Base-by-base conservation (phyloP, 2,888 invertebrate species). In the Melipona bicolor region DNA sequence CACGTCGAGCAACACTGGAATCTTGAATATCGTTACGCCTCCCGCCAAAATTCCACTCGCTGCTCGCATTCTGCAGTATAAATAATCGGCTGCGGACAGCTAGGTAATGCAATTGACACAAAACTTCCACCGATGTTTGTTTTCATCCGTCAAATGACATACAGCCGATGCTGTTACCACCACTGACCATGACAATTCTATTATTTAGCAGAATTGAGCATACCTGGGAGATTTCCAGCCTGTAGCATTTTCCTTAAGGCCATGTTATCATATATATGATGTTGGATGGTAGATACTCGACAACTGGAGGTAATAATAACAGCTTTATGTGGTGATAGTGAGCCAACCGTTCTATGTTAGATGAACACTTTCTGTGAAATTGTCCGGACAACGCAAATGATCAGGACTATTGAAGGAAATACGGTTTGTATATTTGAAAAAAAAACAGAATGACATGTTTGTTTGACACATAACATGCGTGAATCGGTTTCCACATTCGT, bases 11-110 rank as follows among this genome's bases (percentile, higher is more conserved):
- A 54, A 61, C 27, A 70, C 50, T 32, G 77, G 71, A 67, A 56
- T 79, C 82, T 62, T 62, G 80, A 76, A 85, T 84, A 80, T 67
- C 72, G 59, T 75, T 74, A 74, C 77, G 69, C 84, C 84, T 89
- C 89, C 87, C 87, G 91, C 88, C 91, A 90, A 90, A 90, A 90
- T 85, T 81, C 79, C 86, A 85, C 77, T 79, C 83, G 77, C 86
- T 68, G 72, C 70, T 81, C 82, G 80, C 78, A 91, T 87, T 89
- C 89, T 83, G 70, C 83, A 84, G 85, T 89, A 87, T 92, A 91
- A 92, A 92, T 92, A 92, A 88, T 91, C 90, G 76, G 84, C 77
- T 78, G n/a, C 81, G 82, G 84, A 78, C 84, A 88, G 82, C 88
- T 84, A 72, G 89, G 89, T 90, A 90, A 92, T 90, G 79, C 85